These are phyloP conservation scores for Nomia melanderi DNA, from an alignment of 1,140 invertebrate species.

Conservation along the genomic window DNA sequence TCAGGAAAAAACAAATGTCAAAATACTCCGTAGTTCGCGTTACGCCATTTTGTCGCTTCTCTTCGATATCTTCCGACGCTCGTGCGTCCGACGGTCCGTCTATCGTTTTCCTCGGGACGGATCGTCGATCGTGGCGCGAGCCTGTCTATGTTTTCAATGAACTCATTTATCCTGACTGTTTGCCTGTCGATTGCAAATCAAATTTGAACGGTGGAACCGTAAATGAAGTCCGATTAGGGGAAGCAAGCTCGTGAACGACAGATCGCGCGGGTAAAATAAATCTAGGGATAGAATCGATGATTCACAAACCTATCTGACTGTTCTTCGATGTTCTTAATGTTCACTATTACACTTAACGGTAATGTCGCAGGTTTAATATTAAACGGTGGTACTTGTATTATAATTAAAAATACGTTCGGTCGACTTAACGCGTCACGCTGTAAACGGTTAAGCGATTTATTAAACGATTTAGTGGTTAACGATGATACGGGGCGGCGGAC, in stretches of 20 bases:
- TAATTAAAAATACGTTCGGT: slow-evolving; percentile 60
- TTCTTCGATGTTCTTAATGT: slow-evolving; percentile 73
- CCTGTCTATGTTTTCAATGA: too few relatives aligned
- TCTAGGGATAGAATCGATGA: slow-evolving; percentile 52
- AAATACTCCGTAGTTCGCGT: too few relatives aligned
- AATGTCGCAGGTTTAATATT: slow-evolving; percentile 54
- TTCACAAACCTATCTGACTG: slow-evolving; percentile 67
- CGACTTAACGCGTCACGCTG: slow-evolving; percentile 56
- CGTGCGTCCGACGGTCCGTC: too few relatives aligned
- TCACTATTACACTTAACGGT: slow-evolving; percentile 67
- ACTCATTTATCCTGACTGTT: too few relatives aligned
- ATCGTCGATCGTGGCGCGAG: too few relatives aligned
- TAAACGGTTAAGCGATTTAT: slow-evolving; percentile 36
- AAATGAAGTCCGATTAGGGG: slow-evolving; percentile 59
- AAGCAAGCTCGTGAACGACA: slow-evolving; percentile 29
- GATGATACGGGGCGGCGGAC: not conserved
- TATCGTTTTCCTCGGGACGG: too few relatives aligned
- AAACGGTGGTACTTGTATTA: slow-evolving; percentile 55
- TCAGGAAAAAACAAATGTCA: too few relatives aligned
- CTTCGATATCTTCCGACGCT: too few relatives aligned
- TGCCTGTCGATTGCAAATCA: too few relatives aligned
- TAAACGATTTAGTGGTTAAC: slow-evolving; percentile 47
- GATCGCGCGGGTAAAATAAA: slow-evolving; percentile 38
- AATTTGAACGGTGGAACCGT: slow-evolving; percentile 15
- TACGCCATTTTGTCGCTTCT: too few relatives aligned